These are phyloP conservation scores for Elmis aenea DNA, from an alignment of 2,888 invertebrate genomes.

Conservation along the genomic window DNA sequence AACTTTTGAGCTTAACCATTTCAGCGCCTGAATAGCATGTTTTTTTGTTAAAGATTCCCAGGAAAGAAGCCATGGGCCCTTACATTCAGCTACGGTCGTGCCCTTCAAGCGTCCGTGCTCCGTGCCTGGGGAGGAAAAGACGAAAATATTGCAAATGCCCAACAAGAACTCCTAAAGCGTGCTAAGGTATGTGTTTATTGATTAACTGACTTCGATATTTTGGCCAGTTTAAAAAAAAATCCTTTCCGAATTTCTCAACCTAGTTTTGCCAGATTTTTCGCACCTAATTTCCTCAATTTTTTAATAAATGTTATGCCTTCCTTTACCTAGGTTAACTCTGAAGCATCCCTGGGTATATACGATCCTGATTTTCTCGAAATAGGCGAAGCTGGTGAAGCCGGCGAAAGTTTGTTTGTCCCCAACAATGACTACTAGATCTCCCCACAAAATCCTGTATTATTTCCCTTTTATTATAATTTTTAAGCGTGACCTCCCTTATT, in stretches of 20 bases:
- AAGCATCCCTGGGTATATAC: conserved; percentile 89
- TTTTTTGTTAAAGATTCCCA: conserved; percentile 43
- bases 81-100: conserved; percentile 94
- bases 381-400: conserved; percentile 55
- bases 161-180: conserved; percentile 80
- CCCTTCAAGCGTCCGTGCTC: conserved; percentile 90
- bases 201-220: too few species aligned
- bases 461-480: not conserved
- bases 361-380: conserved; percentile 71
- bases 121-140: conserved; percentile 88
- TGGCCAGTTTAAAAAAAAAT: too few species aligned
- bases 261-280: too few species aligned
- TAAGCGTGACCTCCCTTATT: not conserved
- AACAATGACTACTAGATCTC: conserved; percentile 1
- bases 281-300: not conserved
- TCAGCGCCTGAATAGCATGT: too few species aligned
- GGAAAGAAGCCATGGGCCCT: conserved; percentile 89
- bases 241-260: too few species aligned
- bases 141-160: conserved; percentile 75
- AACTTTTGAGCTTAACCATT: too few species aligned
- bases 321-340: conserved; percentile 79
- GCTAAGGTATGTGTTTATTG: conserved; percentile 60
- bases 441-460: not conserved
- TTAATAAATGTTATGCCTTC: not conserved
- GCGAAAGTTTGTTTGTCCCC: conserved; percentile 1